Conservation (phyloP, 2,113 vertebrate genomes). For the Chloebia gouldiae region DNA sequence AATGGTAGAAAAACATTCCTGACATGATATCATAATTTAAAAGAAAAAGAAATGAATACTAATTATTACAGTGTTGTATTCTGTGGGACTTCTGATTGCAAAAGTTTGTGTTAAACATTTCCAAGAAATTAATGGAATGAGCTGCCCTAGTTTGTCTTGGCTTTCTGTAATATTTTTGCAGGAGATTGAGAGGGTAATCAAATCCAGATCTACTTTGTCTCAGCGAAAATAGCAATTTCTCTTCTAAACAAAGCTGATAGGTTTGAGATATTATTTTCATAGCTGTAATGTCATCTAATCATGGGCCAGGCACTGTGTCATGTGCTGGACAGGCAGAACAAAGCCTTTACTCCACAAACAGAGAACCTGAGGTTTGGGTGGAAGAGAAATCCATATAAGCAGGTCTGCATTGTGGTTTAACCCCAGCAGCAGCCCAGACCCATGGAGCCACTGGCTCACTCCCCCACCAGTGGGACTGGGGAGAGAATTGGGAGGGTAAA, state of each 20-base stretch:
- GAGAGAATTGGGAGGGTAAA: not conserved
- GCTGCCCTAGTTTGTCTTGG: not conserved
- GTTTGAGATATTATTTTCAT: not conserved
- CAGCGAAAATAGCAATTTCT: not conserved
- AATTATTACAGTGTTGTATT: not conserved
- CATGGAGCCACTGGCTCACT: accelerated
- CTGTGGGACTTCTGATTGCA: not conserved
- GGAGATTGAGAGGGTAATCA: not conserved
- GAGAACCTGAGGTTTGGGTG: not conserved
- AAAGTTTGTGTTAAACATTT: not conserved
- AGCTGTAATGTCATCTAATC: not conserved
- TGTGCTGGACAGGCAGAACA: not conserved
- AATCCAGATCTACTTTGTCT: not conserved
- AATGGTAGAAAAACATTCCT: not conserved
- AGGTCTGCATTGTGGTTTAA: not conserved
- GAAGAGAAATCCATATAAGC: not conserved
- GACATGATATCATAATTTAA: not conserved
- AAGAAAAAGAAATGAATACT: not conserved
- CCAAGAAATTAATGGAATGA: not conserved
- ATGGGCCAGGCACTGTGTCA: not conserved
- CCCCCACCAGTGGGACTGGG: not conserved
- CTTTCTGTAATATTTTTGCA: not conserved
- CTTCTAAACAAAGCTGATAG: not conserved
- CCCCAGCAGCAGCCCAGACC: not conserved
- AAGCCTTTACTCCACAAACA: not conserved